Evolutionary conservation across 2,888 invertebrate species (phyloP).

Genomic region (Herminia tarsipennalis): DNA sequence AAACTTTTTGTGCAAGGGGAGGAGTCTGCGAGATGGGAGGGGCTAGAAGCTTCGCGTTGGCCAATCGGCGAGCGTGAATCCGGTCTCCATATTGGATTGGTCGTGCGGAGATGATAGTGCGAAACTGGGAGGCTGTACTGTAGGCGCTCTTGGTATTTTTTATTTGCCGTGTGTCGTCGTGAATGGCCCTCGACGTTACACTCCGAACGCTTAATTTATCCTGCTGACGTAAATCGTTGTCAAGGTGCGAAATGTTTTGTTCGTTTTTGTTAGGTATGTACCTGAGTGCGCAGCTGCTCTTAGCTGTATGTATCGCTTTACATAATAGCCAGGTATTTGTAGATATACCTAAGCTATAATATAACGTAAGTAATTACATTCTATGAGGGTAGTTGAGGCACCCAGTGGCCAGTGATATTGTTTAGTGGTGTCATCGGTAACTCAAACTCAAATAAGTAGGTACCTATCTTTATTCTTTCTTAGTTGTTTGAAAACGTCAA

Average conservation of each 20-base stretch:
- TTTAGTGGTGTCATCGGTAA: too few species aligned
- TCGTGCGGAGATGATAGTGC: conserved; percentile 76
- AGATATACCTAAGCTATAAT: too few species aligned
- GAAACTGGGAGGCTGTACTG: conserved; percentile 84
- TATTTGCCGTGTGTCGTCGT: conserved; percentile 69
- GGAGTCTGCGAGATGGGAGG: conserved; percentile 63
- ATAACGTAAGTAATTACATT: too few species aligned
- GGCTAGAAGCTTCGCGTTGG: conserved; percentile 19
- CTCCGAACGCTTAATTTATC: conserved; percentile 74
- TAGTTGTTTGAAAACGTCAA: too few species aligned
- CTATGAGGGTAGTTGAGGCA: too few species aligned
- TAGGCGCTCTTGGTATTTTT: conserved; percentile 63
- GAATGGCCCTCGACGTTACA: conserved; percentile 68
- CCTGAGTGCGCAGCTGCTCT: conserved; percentile 45
- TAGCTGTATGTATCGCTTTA: conserved; percentile 32
- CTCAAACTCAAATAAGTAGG: too few species aligned
- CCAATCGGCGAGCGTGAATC: conserved; percentile 59
- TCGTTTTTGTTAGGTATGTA: conserved; percentile 48
- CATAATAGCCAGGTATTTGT: too few species aligned
- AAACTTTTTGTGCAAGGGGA: conserved; percentile 74
- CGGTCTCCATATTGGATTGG: conserved; percentile 71
- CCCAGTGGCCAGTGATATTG: too few species aligned
- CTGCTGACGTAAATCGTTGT: conserved; percentile 75
- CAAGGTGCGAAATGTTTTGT: conserved; percentile 67
- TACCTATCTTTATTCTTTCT: too few species aligned